Percentiles rank a stretch among this genome's conserved stretches.
Evolutionary conservation across 2,888 invertebrate genomes (phyloP).

Genomic region (Teleogryllus oceanicus): DNA sequence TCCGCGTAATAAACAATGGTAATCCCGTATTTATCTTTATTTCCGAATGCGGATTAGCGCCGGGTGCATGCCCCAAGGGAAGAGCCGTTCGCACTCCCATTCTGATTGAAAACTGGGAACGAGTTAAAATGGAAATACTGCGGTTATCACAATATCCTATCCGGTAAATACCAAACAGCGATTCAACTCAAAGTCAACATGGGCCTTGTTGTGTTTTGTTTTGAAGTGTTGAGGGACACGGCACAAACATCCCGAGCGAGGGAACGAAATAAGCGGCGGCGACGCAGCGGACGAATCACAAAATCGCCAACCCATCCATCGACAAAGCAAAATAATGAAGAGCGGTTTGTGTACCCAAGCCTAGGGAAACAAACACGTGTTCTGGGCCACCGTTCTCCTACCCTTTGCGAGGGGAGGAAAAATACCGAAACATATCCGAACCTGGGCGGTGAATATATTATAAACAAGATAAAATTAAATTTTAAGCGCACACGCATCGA

Average conservation of each 20-base stretch:
- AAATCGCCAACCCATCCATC: constrained; percentile 24
- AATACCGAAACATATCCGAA: background rate
- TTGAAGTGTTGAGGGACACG: constrained; percentile 11
- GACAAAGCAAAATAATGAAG: constrained; percentile 23
- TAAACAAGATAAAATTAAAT: constrained; percentile 11
- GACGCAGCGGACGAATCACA: constrained; percentile 3
- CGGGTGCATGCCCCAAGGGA: background rate
- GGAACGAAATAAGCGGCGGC: background rate
- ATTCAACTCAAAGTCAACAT: constrained; percentile 23
- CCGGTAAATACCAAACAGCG: constrained; percentile 23
- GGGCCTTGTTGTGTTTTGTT: constrained; percentile 18
- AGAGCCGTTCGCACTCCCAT: constrained; percentile 24
- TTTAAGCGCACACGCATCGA: background rate
- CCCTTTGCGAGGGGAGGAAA: background rate
- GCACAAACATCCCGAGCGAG: background rate
- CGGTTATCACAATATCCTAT: constrained; percentile 23
- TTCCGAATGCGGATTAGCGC: constrained; percentile 20
- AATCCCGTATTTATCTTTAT: constrained; percentile 24
- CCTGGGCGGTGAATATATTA: background rate
- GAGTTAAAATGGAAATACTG: constrained; percentile 31
- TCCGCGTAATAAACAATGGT: constrained; percentile 24
- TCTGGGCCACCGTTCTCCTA: background rate
- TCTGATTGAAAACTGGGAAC: constrained; percentile 32
- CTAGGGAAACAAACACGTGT: constrained; percentile 22
- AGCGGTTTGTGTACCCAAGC: constrained; percentile 19